These are phyloP conservation scores for Drosophila pegasa DNA, from an alignment of 2,888 invertebrate species.

Conservation along the genomic window DNA sequence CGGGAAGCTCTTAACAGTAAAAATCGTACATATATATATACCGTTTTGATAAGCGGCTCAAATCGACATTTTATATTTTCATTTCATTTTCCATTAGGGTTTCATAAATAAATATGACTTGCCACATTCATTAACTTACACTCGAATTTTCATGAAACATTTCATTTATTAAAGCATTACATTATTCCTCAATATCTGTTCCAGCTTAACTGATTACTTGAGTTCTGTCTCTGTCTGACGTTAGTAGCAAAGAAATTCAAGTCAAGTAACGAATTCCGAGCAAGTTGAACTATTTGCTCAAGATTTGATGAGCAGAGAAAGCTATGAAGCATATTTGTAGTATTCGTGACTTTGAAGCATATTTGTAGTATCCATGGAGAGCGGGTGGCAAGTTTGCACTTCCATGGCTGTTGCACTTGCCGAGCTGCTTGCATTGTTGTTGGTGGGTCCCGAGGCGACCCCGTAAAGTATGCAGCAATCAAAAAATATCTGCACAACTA, in stretches of 20 bases:
- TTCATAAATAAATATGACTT: too few relatives aligned
- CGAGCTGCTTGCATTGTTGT: constrained; percentile 28
- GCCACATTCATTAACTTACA: too few relatives aligned
- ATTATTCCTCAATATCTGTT: neutral
- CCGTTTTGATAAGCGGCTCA: too few relatives aligned
- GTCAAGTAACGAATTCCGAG: neutral
- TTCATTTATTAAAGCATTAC: too few relatives aligned
- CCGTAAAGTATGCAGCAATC: constrained; percentile 71
- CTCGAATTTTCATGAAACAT: too few relatives aligned
- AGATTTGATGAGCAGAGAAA: neutral
- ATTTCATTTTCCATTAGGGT: too few relatives aligned
- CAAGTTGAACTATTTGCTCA: neutral
- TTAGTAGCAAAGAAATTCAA: neutral
- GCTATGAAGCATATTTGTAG: constrained; percentile 18
- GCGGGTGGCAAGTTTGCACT: constrained; percentile 17
- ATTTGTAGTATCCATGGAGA: constrained; percentile 11
- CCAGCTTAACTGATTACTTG: neutral
- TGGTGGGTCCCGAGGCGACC: constrained; percentile 31
- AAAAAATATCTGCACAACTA: constrained; percentile 77
- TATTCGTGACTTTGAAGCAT: constrained; percentile 14
- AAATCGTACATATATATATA: too few relatives aligned
- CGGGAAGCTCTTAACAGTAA: too few relatives aligned
- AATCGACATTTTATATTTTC: too few relatives aligned
- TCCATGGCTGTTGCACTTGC: constrained; percentile 11
- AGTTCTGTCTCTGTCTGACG: neutral